A percentile compares a stretch with the other conserved stretches of the same genome.
Conservation (phyloP, 2,113 vertebrate species). For the Syrmaticus mikado region DNA sequence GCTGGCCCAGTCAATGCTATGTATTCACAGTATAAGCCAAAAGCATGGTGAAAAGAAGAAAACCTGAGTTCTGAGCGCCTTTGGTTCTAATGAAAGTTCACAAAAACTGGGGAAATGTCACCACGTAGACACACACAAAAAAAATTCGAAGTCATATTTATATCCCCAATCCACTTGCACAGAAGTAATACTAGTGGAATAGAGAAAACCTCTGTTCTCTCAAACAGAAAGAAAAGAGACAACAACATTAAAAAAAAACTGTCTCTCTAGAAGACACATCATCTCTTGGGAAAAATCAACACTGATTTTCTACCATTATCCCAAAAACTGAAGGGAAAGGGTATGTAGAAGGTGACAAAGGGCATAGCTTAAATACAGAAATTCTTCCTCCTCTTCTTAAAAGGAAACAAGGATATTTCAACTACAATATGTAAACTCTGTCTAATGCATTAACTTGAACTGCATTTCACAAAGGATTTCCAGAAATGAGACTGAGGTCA, state of each 20-base stretch:
- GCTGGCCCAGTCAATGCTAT: not conserved
- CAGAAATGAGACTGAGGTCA: constrained; percentile 72
- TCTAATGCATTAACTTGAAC: constrained; percentile 9
- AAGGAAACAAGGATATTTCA: not conserved
- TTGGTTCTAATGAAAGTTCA: not conserved
- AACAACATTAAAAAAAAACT: not conserved
- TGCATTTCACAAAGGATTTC: constrained; percentile 33
- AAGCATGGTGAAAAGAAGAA: accelerated
- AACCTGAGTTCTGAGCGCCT: not conserved
- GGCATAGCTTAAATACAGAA: not conserved
- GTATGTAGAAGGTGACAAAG: not conserved
- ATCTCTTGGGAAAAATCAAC: not conserved
- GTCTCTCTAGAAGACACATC: not conserved
- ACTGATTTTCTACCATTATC: not conserved
- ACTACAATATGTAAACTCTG: not conserved
- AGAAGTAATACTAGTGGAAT: not conserved
- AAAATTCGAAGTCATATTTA: not conserved
- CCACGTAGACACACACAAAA: not conserved
- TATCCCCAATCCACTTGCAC: not conserved
- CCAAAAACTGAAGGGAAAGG: not conserved
- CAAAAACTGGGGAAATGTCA: not conserved
- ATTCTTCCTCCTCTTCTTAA: not conserved
- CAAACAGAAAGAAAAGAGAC: not conserved
- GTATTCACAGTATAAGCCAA: not conserved
- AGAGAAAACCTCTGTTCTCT: not conserved